phyloP scores from a whole-genome alignment of 1,140 invertebrate genomes.

The Cotesia chilonis region DNA sequence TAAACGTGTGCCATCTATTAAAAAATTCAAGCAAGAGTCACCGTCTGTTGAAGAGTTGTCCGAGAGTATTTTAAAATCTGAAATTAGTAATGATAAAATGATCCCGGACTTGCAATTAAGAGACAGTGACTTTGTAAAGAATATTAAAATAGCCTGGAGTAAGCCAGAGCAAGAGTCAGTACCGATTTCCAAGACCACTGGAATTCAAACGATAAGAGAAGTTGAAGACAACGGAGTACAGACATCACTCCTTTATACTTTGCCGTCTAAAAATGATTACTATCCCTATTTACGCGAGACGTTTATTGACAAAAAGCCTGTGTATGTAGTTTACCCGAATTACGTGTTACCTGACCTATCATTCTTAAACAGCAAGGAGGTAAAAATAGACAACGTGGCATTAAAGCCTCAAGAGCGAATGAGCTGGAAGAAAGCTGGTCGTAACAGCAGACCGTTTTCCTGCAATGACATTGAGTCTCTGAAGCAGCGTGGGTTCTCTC shows the following conservation, averaged over 20 bases:
- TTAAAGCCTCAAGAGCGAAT: slow-evolving; percentile 64
- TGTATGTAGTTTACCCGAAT: slow-evolving; percentile 91
- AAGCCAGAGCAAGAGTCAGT: slow-evolving; percentile 41
- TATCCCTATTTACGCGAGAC: slow-evolving; percentile 50
- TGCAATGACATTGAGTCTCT: slow-evolving; percentile 84
- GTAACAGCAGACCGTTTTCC: slow-evolving; percentile 76
- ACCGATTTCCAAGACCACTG: slow-evolving; percentile 49
- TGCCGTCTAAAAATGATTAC: slow-evolving; percentile 39
- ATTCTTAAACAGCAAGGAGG: slow-evolving; percentile 76
- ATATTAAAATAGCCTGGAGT: slow-evolving; percentile 38
- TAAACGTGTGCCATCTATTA: slow-evolving; percentile 51
- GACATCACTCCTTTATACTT: slow-evolving; percentile 57
- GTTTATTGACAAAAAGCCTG: slow-evolving; percentile 71
- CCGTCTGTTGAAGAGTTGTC: slow-evolving; percentile 65
- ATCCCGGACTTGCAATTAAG: slow-evolving; percentile 48
- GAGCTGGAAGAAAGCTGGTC: slow-evolving; percentile 55
- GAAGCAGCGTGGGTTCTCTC: slow-evolving; percentile 80
- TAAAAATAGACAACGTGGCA: slow-evolving; percentile 72
- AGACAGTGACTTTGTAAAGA: slow-evolving; percentile 36
- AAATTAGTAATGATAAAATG: slow-evolving; percentile 41
- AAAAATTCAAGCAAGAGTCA: slow-evolving; percentile 62
- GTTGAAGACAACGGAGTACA: slow-evolving; percentile 61
- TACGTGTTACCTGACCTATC: slow-evolving; percentile 89
- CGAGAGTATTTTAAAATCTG: slow-evolving; percentile 61
- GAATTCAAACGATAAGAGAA: slow-evolving; percentile 55